Evolutionary conservation across 2,888 invertebrate species (phyloP).

Genomic region (Standfussiana lucernea): DNA sequence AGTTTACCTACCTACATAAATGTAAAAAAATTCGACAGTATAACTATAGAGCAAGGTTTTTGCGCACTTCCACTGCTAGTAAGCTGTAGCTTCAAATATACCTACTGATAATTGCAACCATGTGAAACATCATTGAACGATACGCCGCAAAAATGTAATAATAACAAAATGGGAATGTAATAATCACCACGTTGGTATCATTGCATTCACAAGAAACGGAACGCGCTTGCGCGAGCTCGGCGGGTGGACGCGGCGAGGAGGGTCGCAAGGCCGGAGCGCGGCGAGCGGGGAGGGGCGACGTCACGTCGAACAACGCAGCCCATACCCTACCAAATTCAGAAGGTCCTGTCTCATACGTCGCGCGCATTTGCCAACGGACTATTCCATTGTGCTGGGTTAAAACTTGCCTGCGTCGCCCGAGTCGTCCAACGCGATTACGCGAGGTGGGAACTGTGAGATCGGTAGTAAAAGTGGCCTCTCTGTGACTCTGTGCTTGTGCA

Average conservation of each 20-base stretch:
- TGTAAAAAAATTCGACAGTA: no score
- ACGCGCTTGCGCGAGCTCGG: constrained; percentile 86
- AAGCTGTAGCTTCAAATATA: background rate
- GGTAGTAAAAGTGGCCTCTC: constrained; percentile 84
- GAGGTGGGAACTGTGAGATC: constrained; percentile 85
- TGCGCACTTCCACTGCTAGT: background rate
- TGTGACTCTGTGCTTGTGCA: constrained; percentile 73
- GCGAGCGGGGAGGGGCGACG: constrained; percentile 84
- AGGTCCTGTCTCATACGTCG: constrained; percentile 65
- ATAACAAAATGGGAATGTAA: constrained; percentile 66
- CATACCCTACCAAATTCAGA: constrained; percentile 81
- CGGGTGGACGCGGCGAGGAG: constrained; percentile 82
- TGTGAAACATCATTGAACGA: background rate
- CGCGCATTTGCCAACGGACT: constrained; percentile 58
- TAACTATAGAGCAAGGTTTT: background rate
- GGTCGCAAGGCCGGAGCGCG: constrained; percentile 88
- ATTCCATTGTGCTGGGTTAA: constrained; percentile 74
- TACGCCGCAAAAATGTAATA: constrained; percentile 25
- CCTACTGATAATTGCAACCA: background rate
- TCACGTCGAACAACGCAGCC: constrained; percentile 89
- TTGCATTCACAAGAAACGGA: constrained; percentile 82
- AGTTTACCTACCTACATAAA: background rate
- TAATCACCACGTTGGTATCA: constrained; percentile 79
- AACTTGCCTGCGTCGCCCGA: constrained; percentile 88
- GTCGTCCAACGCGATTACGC: constrained; percentile 88